Evolutionary conservation across 2,113 vertebrate genomes (phyloP), one percentile per base, ranked within the genome.

Genomic region (Saccopteryx bilineata): DNA sequence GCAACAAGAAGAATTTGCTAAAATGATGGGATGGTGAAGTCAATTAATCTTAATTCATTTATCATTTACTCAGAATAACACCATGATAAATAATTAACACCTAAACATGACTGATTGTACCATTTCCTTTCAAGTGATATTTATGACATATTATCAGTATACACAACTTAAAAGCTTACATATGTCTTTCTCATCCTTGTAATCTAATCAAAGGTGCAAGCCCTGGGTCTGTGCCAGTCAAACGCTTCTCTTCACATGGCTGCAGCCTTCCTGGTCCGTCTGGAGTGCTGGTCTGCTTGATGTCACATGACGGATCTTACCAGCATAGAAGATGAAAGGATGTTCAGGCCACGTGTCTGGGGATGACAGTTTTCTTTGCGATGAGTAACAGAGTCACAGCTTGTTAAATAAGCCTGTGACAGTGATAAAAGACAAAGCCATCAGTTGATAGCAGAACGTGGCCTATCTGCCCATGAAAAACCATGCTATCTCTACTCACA

Each of bases 401-500:
- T 98, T 98, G 98, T 98, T 98, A 98, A 98, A 97, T 97, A 98
- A 98, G 97, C 91, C 98, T 96, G 98, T 98, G 98, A 98, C 98
- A 98, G 98, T 98, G 98, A 99, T 98, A 98, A 99, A 98, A 98
- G 98, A 98, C 98, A 98, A 98, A 98, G 98, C 97, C 97, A 96
- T 98, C 96, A 87, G 97, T 98, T 98, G 97, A 95, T 92, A 98
- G 97, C 97, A 98, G 98, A 98, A 98, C 97, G 98, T 95, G 98
- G 97, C 97, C 98, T 99, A 98, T 99, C 98, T 98, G 97, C 96
- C 97, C 98, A 97, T 98, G 98, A 99, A 98, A 98, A 98, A 98
- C 97, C 97, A 98, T 97, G 98, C 98, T 99, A 99, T 99, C 99
- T 98, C 97, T 97, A 97, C 97, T 98, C 98, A 97, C 98, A 98